phyloP scores from a whole-genome alignment of 1,140 invertebrate species.

The Zaprionus lachaisei region DNA sequence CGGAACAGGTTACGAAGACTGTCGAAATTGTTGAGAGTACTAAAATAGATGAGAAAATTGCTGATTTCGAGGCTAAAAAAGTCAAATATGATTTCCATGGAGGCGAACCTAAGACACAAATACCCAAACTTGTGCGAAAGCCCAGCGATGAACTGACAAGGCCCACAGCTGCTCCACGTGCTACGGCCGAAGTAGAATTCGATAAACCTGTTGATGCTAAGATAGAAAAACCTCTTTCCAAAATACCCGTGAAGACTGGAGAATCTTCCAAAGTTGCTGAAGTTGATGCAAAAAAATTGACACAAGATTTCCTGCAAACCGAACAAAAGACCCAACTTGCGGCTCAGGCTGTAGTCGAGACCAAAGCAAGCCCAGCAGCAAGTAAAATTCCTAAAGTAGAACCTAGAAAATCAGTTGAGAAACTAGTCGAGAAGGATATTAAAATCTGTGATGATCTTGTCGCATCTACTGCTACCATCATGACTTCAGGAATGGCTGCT shows the following conservation, averaged over 20 bases:
- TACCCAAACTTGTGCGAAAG: slow-evolving; percentile 67
- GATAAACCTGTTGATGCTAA: slow-evolving; percentile 54
- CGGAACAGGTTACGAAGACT: slow-evolving; percentile 54
- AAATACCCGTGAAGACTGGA: slow-evolving; percentile 64
- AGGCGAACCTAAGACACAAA: slow-evolving; percentile 72
- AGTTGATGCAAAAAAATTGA: slow-evolving; percentile 66
- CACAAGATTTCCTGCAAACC: slow-evolving; percentile 69
- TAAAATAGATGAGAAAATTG: slow-evolving; percentile 78
- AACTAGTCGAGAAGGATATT: slow-evolving; percentile 47
- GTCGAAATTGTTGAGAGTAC: slow-evolving; percentile 58
- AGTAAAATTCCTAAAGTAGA: slow-evolving; percentile 75
- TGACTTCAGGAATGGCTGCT: slow-evolving; percentile 60
- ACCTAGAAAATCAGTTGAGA: slow-evolving; percentile 65
- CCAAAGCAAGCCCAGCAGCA: slow-evolving; percentile 56
- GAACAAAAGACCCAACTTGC: slow-evolving; percentile 52
- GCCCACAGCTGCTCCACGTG: slow-evolving; percentile 70
- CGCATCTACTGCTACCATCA: slow-evolving; percentile 57
- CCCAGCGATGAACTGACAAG: slow-evolving; percentile 56
- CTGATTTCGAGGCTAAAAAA: slow-evolving; percentile 79
- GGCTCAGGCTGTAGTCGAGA: slow-evolving; percentile 32
- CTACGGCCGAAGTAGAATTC: slow-evolving; percentile 52
- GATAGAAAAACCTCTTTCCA: slow-evolving; percentile 59
- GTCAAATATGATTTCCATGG: slow-evolving; percentile 78
- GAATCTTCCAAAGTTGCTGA: slow-evolving; percentile 43
- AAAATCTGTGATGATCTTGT: slow-evolving; percentile 64